Evolutionary conservation across 2,888 invertebrate species (phyloP).

Genomic region (Adineta ricciae): DNA sequence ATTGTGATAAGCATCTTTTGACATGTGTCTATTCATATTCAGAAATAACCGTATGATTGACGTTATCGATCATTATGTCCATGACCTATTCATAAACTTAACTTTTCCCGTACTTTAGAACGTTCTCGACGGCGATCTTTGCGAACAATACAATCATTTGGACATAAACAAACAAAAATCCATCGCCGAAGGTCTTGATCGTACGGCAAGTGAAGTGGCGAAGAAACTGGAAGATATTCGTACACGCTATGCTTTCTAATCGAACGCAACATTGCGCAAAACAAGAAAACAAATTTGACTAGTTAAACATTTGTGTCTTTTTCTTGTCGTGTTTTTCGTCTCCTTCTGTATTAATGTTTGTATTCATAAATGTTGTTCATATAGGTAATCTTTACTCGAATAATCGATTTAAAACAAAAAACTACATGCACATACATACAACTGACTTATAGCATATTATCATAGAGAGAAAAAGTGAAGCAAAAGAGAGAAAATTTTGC

Average conservation of each 20-base stretch:
- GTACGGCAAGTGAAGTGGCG: conserved; percentile 84
- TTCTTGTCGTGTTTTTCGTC: background rate
- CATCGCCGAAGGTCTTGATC: conserved; percentile 83
- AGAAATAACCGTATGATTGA: too few relatives aligned
- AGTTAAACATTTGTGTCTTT: background rate
- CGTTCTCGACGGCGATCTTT: conserved; percentile 94
- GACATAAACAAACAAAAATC: conserved; percentile 85
- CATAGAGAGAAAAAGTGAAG: background rate
- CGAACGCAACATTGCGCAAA: background rate
- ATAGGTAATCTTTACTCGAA: background rate
- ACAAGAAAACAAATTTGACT: too few relatives aligned
- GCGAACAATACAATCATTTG: conserved; percentile 93
- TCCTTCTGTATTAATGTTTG: background rate
- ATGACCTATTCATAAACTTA: too few relatives aligned
- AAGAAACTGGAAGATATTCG: conserved; percentile 97
- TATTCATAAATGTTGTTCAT: background rate
- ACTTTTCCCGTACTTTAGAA: conserved; percentile 57
- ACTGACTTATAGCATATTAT: background rate
- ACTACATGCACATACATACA: background rate
- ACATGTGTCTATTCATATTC: too few relatives aligned
- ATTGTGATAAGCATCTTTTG: too few relatives aligned
- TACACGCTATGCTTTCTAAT: conserved; percentile 93
- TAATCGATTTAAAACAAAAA: background rate
- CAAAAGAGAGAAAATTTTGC: too few relatives aligned
- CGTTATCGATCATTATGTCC: too few relatives aligned